Evolutionary conservation across 2,888 invertebrate genomes (phyloP).

Genomic region (Ommatoiulus sabulosus): DNA sequence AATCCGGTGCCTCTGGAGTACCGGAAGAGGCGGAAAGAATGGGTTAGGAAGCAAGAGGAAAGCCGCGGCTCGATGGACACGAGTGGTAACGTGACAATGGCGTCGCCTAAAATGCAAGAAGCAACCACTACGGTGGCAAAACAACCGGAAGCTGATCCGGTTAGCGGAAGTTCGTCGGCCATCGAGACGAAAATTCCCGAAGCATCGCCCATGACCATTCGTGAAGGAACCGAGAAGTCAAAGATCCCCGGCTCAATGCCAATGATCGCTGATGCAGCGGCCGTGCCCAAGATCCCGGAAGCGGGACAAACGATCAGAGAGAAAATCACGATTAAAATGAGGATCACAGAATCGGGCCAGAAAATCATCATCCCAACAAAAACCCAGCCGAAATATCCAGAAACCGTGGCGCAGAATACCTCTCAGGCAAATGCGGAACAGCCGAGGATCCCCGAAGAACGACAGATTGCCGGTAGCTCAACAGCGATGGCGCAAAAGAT

Average conservation of each 20-base stretch:
- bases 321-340: no score
- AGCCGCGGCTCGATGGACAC: not conserved
- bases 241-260: no score
- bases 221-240: no score
- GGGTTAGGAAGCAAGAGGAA: not conserved
- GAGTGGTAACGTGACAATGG: not conserved
- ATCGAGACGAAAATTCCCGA: no score
- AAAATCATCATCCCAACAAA: not conserved
- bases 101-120: not conserved
- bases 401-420: not conserved
- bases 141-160: no score
- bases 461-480: not conserved
- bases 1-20: slow-evolving; percentile 37
- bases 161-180: no score
- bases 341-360: no score
- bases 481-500: not conserved
- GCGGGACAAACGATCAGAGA: not conserved
- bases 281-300: not conserved
- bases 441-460: no score
- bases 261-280: no score
- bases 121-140: no score
- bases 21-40: not conserved
- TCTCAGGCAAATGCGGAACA: no score
- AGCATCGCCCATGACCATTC: no score
- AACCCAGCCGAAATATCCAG: not conserved